phyloP scores from a whole-genome alignment of 2,888 invertebrate genomes.

The Brachyptera putata region DNA sequence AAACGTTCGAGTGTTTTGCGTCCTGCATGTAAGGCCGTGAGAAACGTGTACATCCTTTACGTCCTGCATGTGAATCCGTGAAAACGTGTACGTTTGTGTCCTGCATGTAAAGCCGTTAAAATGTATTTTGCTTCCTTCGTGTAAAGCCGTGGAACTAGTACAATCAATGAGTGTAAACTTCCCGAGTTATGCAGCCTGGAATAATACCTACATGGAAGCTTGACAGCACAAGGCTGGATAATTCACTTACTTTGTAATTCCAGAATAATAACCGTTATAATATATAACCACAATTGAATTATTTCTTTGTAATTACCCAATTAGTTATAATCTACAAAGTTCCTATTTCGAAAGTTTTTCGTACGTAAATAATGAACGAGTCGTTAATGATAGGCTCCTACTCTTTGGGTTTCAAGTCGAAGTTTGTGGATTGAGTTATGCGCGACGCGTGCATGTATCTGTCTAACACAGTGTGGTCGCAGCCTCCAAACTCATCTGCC shows the following conservation, averaged over 20 bases:
- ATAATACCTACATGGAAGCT: too few species aligned
- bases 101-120: too few species aligned
- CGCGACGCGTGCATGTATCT: neutral
- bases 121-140: too few species aligned
- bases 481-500: neutral
- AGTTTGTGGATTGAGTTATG: conserved; percentile 16
- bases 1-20: too few species aligned
- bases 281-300: conserved; percentile 18
- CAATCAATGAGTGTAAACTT: too few species aligned
- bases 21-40: too few species aligned
- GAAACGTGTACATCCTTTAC: too few species aligned
- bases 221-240: neutral
- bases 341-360: conserved; percentile 11
- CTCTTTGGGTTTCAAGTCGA: conserved; percentile 4
- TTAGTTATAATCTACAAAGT: conserved; percentile 16
- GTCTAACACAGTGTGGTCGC: neutral
- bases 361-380: conserved; percentile 16
- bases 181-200: too few species aligned
- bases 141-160: too few species aligned
- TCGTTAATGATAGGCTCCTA: conserved; percentile 14
- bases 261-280: conserved; percentile 17
- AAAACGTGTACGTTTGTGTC: too few species aligned
- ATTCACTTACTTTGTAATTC: conserved; percentile 17
- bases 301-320: conserved; percentile 20
- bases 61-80: too few species aligned